These are phyloP conservation scores for Pseudois nayaur DNA, from an alignment of 2,113 vertebrate species.

Conservation along the genomic window DNA sequence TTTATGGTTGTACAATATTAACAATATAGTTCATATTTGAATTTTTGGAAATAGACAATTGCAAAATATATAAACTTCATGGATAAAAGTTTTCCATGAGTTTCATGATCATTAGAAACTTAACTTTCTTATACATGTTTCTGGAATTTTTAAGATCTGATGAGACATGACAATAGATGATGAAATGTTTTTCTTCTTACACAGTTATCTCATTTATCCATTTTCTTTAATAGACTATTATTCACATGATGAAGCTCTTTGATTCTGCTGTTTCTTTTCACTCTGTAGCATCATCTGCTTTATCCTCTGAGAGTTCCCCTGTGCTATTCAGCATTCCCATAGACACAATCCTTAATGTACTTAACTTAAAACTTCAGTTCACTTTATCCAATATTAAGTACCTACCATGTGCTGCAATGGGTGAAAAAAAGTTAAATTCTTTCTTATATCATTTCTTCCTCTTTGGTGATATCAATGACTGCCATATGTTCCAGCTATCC, in stretches of 20 bases:
- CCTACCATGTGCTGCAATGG: neutral
- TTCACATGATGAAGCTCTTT: slow-evolving; percentile 16
- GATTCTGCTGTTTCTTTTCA: slow-evolving; percentile 28
- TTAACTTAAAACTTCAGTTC: slow-evolving; percentile 51
- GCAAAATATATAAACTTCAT: neutral
- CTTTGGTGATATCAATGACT: slow-evolving; percentile 2
- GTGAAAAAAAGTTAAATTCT: neutral
- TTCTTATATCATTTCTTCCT: slow-evolving; percentile 26
- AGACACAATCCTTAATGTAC: slow-evolving; percentile 51
- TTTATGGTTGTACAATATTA: neutral
- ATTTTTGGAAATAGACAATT: neutral
- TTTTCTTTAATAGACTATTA: neutral
- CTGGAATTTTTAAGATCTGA: neutral
- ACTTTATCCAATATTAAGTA: slow-evolving; percentile 65
- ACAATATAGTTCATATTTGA: neutral
- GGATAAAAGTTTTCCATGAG: neutral
- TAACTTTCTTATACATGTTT: neutral
- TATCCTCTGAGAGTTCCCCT: neutral
- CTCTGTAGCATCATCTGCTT: slow-evolving; percentile 6
- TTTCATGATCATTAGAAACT: neutral
- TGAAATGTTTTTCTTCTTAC: neutral
- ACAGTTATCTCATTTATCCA: neutral
- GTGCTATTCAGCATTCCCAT: neutral
- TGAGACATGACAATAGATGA: neutral
- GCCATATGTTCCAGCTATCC: neutral